These are phyloP conservation scores for Dinothrombium tinctorium DNA, from an alignment of 1,140 invertebrate species.

Conservation along the genomic window DNA sequence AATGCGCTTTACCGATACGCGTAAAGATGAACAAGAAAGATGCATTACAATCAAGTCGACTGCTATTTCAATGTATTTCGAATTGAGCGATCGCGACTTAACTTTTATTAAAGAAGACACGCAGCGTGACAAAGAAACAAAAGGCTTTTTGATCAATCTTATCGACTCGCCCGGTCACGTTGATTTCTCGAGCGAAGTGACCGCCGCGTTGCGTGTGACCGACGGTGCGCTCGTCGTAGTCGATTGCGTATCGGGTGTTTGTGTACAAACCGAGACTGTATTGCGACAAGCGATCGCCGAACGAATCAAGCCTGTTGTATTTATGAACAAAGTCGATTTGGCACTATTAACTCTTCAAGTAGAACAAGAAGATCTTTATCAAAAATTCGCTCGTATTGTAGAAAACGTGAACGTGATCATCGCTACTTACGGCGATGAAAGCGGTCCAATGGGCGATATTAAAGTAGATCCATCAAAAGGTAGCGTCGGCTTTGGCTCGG, in stretches of 20 bases:
- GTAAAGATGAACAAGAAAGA: slow-evolving; percentile 46
- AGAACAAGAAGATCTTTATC: slow-evolving; percentile 78
- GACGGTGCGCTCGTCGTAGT: slow-evolving; percentile 36
- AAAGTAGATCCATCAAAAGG: slow-evolving; percentile 38
- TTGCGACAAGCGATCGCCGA: slow-evolving; percentile 35
- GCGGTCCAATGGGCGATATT: slow-evolving; percentile 96
- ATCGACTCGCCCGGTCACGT: slow-evolving; percentile 38
- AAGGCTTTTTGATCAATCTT: slow-evolving; percentile 33
- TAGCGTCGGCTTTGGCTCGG: slow-evolving; percentile 96
- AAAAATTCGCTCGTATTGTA: slow-evolving; percentile 98
- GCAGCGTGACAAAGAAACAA: slow-evolving; percentile 19
- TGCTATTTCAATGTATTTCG: slow-evolving; percentile 33
- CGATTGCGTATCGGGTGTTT: slow-evolving; percentile 35
- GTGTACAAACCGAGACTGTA: slow-evolving; percentile 37
- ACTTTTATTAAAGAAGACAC: slow-evolving; percentile 19
- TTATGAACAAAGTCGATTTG: slow-evolving; percentile 39
- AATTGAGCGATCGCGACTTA: slow-evolving; percentile 25
- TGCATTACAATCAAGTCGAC: slow-evolving; percentile 99
- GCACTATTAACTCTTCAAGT: slow-evolving; percentile 31
- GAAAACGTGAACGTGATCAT: slow-evolving; percentile 99
- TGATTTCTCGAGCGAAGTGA: slow-evolving; percentile 36
- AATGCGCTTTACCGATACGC: slow-evolving; percentile 94
- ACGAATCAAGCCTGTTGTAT: slow-evolving; percentile 34
- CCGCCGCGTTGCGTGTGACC: slow-evolving; percentile 35
- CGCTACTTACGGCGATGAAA: slow-evolving; percentile 91